Evolutionary conservation across 2,888 invertebrate species (phyloP), one percentile per base, ranked within the genome.

Genomic region (Eupeodes luniger): DNA sequence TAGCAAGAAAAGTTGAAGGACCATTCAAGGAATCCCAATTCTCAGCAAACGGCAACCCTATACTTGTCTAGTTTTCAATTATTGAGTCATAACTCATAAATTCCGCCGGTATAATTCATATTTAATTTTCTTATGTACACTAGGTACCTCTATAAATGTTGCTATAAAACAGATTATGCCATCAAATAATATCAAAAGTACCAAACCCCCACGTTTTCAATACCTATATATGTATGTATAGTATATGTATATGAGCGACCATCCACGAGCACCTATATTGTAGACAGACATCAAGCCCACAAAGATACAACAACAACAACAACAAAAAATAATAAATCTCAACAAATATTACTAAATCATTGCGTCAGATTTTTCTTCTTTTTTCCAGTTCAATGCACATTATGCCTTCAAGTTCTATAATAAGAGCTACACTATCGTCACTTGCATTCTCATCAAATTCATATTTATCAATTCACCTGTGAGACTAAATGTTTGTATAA

Each of bases 301-400:
- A 74, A 1, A 47, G 40, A 51, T 55, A 62, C 51, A 75, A 14
- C 7, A 9, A 34, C 9, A 55, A 34, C 9, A 55, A 11, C 57
- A 7, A 19, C 6, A 59, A 47, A 36, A 47, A 51, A 12, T 27
- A 66, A 55, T n/a, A 34, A 70, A 61, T 77, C 89, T 90, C 91
- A 90, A 85, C 90, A 91, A 90, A 90, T 90, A 70, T 81, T 79
- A 89, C 88, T 85, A 87, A 78, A 90, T 85, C 83, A 90, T 92
- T 92, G 92, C 92, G 92, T 92, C 92, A 92, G 92, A 91, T 86
- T 83, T 88, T 89, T 82, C 64, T 89, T 81, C 51, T 59, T 61
- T 53, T 64, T 53, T 49, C 70, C 49, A 64, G 61, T 76, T 81
- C 40, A 55, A 75, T 62, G 55, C 36, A 67, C 49, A 59, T 59